Evolutionary conservation across 2,797 vertebrate genomes (phyloP).

Genomic region (Sparus aurata): DNA sequence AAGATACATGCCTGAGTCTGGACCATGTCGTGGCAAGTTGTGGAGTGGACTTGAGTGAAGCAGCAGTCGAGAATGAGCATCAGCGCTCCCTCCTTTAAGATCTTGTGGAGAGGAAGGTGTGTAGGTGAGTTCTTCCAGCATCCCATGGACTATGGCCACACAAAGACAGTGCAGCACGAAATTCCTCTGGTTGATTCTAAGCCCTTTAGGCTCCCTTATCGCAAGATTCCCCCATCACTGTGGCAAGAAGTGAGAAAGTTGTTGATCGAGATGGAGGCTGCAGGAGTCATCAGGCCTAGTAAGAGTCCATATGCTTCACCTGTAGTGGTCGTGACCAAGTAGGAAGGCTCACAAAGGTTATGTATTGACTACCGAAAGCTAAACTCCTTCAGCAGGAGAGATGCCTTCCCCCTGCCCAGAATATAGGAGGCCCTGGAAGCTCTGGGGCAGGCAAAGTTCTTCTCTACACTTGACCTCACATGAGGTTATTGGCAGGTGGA

Average conservation of each 20-base stretch:
- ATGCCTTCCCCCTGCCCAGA: constrained; percentile 39
- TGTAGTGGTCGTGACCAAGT: constrained; percentile 6
- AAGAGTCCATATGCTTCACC: too few species aligned
- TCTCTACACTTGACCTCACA: constrained; percentile 50
- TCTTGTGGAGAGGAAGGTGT: constrained; percentile 31
- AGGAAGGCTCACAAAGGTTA: constrained; percentile 49
- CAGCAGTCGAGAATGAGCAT: constrained; percentile 24
- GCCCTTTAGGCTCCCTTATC: too few species aligned
- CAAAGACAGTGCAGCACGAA: constrained; percentile 50
- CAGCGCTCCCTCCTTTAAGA: constrained; percentile 24
- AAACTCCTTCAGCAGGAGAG: constrained; percentile 53
- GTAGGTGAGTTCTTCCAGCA: constrained; percentile 43
- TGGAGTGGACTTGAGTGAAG: constrained; percentile 26
- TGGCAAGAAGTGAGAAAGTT: too few species aligned
- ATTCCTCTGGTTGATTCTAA: constrained; percentile 39
- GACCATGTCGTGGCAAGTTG: neutral
- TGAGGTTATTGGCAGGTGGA: constrained; percentile 14
- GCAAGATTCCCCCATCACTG: too few species aligned
- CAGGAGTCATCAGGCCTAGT: too few species aligned
- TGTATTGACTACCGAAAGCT: constrained; percentile 59
- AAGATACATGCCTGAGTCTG: constrained; percentile 1
- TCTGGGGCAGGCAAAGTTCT: constrained; percentile 54
- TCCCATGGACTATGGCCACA: constrained; percentile 29
- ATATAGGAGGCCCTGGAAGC: constrained; percentile 38
- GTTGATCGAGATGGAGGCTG: too few species aligned